These are phyloP conservation scores for Zeus faber DNA, from an alignment of 2,113 vertebrate genomes.

Conservation along the genomic window DNA sequence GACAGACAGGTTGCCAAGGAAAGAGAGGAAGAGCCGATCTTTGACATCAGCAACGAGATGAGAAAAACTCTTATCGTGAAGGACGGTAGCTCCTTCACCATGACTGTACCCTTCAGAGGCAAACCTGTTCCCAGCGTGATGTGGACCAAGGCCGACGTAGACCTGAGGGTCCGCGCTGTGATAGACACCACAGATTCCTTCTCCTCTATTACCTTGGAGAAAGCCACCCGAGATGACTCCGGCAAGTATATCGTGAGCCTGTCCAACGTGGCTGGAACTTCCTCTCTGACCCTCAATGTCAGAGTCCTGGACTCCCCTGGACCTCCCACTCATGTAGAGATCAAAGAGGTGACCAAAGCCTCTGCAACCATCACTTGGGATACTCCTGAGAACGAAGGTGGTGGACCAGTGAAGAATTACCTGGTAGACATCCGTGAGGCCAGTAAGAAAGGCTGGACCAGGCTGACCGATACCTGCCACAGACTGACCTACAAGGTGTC, in stretches of 20 bases:
- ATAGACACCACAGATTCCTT: slow-evolving; percentile 88
- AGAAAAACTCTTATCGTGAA: slow-evolving; percentile 94
- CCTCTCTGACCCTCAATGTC: slow-evolving; percentile 85
- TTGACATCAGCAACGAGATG: slow-evolving; percentile 96
- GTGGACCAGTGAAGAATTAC: slow-evolving; percentile 94
- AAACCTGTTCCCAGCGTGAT: slow-evolving; percentile 89
- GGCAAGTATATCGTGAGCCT: slow-evolving; percentile 94
- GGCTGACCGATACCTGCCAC: slow-evolving; percentile 88
- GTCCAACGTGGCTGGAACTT: slow-evolving; percentile 84
- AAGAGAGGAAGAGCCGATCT: slow-evolving; percentile 92
- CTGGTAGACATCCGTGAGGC: slow-evolving; percentile 93
- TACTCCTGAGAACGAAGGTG: slow-evolving; percentile 95
- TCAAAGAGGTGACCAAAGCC: slow-evolving; percentile 89
- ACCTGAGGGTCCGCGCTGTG: slow-evolving; percentile 87
- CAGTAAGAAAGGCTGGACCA: slow-evolving; percentile 96
- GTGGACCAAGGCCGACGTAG: slow-evolving; percentile 91
- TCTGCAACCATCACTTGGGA: slow-evolving; percentile 91
- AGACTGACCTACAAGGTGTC: slow-evolving; percentile 90
- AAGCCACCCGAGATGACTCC: slow-evolving; percentile 91
- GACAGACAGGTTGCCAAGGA: slow-evolving; percentile 91
- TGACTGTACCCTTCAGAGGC: slow-evolving; percentile 92
- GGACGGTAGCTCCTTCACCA: slow-evolving; percentile 92
- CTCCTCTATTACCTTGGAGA: slow-evolving; percentile 92
- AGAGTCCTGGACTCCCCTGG: slow-evolving; percentile 96
- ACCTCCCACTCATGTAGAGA: slow-evolving; percentile 78